A percentile compares a stretch with the other conserved stretches of the same genome.
phyloP scores from a whole-genome alignment of 2,797 vertebrate species.

The Psittacula derbiana region DNA sequence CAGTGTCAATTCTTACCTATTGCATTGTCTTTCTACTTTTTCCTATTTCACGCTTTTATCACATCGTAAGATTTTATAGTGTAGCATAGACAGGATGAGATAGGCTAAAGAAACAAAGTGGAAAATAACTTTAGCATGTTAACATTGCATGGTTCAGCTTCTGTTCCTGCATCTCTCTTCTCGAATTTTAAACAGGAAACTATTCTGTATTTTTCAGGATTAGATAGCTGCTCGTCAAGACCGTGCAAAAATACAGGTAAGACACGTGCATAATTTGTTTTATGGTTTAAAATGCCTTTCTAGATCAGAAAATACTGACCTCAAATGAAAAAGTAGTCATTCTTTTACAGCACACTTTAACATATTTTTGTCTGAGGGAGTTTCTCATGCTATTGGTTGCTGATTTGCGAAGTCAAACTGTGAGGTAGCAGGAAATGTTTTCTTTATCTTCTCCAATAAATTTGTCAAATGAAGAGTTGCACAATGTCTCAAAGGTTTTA shows the following conservation, averaged over 20 bases:
- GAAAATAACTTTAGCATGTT: neutral
- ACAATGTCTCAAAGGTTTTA: neutral
- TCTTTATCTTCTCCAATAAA: neutral
- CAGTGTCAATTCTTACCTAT: neutral
- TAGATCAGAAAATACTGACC: neutral
- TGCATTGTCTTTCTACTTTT: neutral
- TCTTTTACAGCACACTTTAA: neutral
- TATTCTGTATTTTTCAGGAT: slow-evolving; percentile 57
- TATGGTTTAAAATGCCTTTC: neutral
- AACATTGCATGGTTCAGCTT: neutral
- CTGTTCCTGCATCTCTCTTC: neutral
- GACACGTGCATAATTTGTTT: neutral
- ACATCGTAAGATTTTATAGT: neutral
- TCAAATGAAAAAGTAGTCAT: neutral
- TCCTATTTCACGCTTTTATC: neutral
- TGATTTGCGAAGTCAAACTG: neutral
- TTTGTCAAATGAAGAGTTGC: neutral
- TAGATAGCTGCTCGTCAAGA: neutral
- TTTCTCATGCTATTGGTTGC: neutral
- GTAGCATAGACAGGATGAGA: neutral
- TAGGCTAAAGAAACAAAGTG: neutral
- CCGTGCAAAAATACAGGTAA: slow-evolving; percentile 56
- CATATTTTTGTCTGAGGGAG: neutral
- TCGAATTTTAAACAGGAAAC: slow-evolving; percentile 22
- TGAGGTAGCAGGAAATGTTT: neutral